phyloP scores from a whole-genome alignment of 2,113 vertebrate species.

The Dermatemys mawii region DNA sequence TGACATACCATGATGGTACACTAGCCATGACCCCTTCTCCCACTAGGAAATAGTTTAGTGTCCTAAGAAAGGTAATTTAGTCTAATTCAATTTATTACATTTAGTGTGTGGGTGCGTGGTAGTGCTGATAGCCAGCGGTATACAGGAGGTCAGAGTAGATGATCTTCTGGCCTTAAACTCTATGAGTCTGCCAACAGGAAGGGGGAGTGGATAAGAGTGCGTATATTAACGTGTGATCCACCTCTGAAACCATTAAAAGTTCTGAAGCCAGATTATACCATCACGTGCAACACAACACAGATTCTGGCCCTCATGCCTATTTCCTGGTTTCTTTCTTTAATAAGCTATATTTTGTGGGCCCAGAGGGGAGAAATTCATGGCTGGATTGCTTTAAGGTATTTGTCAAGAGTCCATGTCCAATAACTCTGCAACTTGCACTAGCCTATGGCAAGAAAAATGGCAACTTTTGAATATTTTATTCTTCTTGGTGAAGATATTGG shows the following conservation, averaged over 20 bases:
- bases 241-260: neutral
- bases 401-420: neutral
- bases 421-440: neutral
- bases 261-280: neutral
- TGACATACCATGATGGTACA: neutral
- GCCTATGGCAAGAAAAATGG: neutral
- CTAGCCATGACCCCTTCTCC: neutral
- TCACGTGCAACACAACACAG: neutral
- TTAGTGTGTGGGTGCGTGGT: neutral
- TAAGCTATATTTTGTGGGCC: neutral
- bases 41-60: neutral
- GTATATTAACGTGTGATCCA: neutral
- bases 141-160: neutral
- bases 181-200: neutral
- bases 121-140: neutral
- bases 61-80: neutral
- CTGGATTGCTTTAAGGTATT: neutral
- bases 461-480: neutral
- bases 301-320: neutral
- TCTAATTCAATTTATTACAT: neutral
- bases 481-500: neutral
- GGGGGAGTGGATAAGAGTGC: neutral
- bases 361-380: neutral
- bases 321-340: neutral
- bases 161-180: neutral